Evolutionary conservation across 2,888 invertebrate species (phyloP), one percentile per base, ranked within the genome.

Genomic region (Pollenia amentaria): DNA sequence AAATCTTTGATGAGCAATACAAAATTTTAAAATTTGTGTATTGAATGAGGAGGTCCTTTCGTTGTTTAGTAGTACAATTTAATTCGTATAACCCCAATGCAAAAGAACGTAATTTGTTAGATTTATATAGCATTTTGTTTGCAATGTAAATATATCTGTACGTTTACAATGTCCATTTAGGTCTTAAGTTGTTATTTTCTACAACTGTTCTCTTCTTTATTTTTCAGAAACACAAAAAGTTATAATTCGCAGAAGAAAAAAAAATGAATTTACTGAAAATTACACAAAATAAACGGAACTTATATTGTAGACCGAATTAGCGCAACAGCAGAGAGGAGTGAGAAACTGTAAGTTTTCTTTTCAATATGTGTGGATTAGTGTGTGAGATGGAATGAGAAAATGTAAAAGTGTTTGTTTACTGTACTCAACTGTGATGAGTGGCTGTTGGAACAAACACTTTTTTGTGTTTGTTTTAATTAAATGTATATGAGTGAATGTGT

Each of bases 241-340:
- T 29, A 2, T 3, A 16, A 62, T 64, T 64, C 29, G 12, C 9
- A 38, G n/a, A 60, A 16, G 40, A 40, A 42, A 38, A 57, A 38
- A 67, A 67, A 64, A 12, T 0, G 0, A 10, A 6, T 67, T 11
- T n/a, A 8, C n/a, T 38, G 2, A 1, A 64, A 40, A 40, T 55
- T 55, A 65, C 44, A 12, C 48, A 57, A 60, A 48, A 40, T 44
- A 77, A 79, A 83, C 69, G 70, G 65, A 80, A 84, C 78, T 69
- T 69, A 76, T 85, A 85, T 72, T 76, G 62, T 84, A 72, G 72
- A 84, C 53, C 57, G 81, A 78, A 85, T 87, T 73, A 85, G 81
- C 75, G 62, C 77, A 84, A 60, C 64, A 83, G 38, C 11, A 69
- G 42, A 29, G 11, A 51, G 16, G n/a, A 55, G 3, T 18, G 0